Base-by-base conservation (phyloP, 2,797 vertebrate genomes). In the Centropyge bicolor region DNA sequence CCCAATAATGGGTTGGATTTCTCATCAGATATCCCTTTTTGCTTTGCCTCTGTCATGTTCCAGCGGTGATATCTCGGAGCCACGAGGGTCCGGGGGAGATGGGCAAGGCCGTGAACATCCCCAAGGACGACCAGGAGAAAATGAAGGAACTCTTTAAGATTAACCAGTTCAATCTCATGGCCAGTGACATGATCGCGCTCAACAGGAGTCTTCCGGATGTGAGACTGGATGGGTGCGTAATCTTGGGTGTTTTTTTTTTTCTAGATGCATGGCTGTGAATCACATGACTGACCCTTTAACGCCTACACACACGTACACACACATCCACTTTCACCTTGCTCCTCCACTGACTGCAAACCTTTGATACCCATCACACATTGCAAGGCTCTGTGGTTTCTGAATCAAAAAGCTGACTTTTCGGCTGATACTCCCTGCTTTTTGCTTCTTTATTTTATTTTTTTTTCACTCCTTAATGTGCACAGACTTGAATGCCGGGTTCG, bases 71-170 rank as follows among this genome's bases (percentile, higher is more conserved):
- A 80, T 98, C 98, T n/a, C 96, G 98, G 78, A 95, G 91, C 83
- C 97, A 97, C 27, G 98, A 98, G 85, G 98, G 97, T 22, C 98
- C 98, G 0, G 98, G 98, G 27, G 97, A 99, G 92, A 98, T 99
- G 98, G 98, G 98, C 16, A 99, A 98, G 83, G 96, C 98, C 0
- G 98, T 99, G 61, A 93, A 96, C 68, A 96, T 99, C 67, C 96
- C 97, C 3, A 99, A 96, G 88, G 96, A 98, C 6, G 96, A 98
- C 54, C 98, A 99, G 89, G 98, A 99, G 87, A 99, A 97, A 93
- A 99, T 99, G 98, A 99, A 98, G 87, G 98, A 99, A 85, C 94
- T 99, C n/a, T 99, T 99, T 81, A 99, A 99, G 93, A 98, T 99
- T 83, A 99, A 99, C 93, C 98, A 99, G 89, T 99, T 99, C 88